Evolutionary conservation across 2,113 vertebrate species (phyloP).

Genomic region (Erythrocebus patas): DNA sequence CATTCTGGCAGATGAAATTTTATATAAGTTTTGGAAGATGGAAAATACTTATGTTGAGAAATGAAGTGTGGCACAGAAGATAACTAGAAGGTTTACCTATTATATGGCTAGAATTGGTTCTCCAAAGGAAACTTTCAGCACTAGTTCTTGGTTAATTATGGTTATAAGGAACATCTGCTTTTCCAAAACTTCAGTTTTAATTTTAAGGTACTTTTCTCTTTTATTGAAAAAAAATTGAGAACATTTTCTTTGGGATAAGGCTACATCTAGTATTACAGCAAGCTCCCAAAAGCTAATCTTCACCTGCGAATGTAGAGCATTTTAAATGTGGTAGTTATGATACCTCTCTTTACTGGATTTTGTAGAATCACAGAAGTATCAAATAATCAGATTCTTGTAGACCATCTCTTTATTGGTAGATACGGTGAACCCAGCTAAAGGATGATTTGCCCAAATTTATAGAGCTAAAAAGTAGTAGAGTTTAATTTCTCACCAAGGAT

Average conservation of each 20-base stretch:
- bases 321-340: not conserved
- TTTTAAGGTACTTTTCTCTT: not conserved
- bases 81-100: not conserved
- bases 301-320: not conserved
- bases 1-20: not conserved
- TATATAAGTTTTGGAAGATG: not conserved
- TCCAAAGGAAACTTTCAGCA: not conserved
- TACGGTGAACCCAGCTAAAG: not conserved
- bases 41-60: not conserved
- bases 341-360: not conserved
- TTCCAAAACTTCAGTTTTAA: not conserved
- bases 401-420: not conserved
- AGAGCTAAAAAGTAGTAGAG: not conserved
- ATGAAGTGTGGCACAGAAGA: not conserved
- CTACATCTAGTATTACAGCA: not conserved
- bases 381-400: not conserved
- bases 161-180: not conserved
- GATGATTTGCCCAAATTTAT: not conserved
- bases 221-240: not conserved
- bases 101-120: not conserved
- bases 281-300: not conserved
- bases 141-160: not conserved
- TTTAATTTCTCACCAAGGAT: not conserved
- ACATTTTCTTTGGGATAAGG: not conserved
- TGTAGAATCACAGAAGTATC: not conserved